These are phyloP conservation scores for Umimayanthus chanpuru DNA, from an alignment of 92 coral and sea anemone genomes.

Conservation along the genomic window DNA sequence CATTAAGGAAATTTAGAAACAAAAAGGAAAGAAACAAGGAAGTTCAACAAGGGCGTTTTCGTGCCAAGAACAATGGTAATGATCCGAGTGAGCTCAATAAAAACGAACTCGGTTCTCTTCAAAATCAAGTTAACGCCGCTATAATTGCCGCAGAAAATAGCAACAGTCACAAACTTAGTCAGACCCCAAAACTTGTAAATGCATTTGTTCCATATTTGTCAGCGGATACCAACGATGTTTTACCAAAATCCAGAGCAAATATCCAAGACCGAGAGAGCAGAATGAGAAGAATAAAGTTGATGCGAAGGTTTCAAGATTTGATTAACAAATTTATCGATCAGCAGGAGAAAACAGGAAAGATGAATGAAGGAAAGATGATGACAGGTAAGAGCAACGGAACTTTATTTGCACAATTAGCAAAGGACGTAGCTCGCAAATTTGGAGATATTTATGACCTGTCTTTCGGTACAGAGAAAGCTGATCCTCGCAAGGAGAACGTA, in stretches of 20 bases:
- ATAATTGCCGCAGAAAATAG: conserved; percentile 40
- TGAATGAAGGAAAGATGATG: not conserved
- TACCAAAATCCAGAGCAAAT: conserved; percentile 29
- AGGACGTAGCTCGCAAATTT: not conserved
- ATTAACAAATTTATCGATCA: conserved; percentile 48
- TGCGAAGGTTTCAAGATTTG: conserved; percentile 36
- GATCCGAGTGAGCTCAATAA: not conserved
- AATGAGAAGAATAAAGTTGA: not conserved
- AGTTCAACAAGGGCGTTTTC: not conserved
- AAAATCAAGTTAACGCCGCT: conserved; percentile 38
- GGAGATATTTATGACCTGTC: conserved; percentile 8
- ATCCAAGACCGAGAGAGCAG: conserved; percentile 23
- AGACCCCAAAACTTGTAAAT: conserved; percentile 19
- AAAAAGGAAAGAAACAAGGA: not conserved
- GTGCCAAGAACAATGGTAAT: not conserved
- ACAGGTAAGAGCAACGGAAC: not conserved
- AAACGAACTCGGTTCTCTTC: conserved; percentile 32
- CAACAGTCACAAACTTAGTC: not conserved
- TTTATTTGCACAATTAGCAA: not conserved
- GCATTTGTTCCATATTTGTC: conserved; percentile 31
- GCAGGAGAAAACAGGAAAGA: conserved; percentile 51
- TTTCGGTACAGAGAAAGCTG: not conserved
- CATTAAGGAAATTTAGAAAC: not conserved
- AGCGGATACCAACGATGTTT: not conserved
- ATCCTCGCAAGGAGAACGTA: not conserved